Evolutionary conservation across 2,888 invertebrate species (phyloP).

Genomic region (Aleiodes leptofemur): DNA sequence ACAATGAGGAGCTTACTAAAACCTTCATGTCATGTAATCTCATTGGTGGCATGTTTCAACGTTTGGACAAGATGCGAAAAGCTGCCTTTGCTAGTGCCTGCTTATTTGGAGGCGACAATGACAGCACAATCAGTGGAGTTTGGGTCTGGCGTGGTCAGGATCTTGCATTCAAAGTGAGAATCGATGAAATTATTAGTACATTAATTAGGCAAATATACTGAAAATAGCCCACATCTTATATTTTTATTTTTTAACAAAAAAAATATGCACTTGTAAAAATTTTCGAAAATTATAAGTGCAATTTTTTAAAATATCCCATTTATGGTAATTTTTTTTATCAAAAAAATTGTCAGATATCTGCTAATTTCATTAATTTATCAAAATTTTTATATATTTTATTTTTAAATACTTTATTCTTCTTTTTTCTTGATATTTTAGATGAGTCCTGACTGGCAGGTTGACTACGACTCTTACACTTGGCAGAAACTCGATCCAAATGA

Average conservation of each 20-base stretch:
- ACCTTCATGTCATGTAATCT: slow-evolving; percentile 99
- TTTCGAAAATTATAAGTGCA: too few species aligned
- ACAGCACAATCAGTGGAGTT: slow-evolving; percentile 95
- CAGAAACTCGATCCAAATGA: slow-evolving; percentile 90
- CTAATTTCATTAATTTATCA: too few species aligned
- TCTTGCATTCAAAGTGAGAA: slow-evolving; percentile 87
- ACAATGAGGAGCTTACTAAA: slow-evolving; percentile 92
- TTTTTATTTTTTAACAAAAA: too few species aligned
- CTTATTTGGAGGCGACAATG: slow-evolving; percentile 94
- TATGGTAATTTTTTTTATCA: not conserved
- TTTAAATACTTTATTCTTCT: slow-evolving; percentile 24
- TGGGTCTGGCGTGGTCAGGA: slow-evolving; percentile 99
- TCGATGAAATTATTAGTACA: not conserved
- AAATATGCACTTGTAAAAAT: too few species aligned
- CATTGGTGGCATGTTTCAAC: slow-evolving; percentile 98
- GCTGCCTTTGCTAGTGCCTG: slow-evolving; percentile 95
- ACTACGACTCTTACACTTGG: slow-evolving; percentile 98
- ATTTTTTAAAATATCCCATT: too few species aligned
- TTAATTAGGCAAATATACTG: too few species aligned
- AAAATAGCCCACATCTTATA: too few species aligned
- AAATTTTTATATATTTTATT: too few species aligned
- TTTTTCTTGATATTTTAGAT: slow-evolving; percentile 77
- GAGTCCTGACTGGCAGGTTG: slow-evolving; percentile 95
- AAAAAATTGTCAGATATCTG: slow-evolving; percentile 3
- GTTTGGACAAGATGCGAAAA: slow-evolving; percentile 98